Base-by-base conservation (phyloP, 2,888 invertebrate genomes). In the Amorpha juglandis region DNA sequence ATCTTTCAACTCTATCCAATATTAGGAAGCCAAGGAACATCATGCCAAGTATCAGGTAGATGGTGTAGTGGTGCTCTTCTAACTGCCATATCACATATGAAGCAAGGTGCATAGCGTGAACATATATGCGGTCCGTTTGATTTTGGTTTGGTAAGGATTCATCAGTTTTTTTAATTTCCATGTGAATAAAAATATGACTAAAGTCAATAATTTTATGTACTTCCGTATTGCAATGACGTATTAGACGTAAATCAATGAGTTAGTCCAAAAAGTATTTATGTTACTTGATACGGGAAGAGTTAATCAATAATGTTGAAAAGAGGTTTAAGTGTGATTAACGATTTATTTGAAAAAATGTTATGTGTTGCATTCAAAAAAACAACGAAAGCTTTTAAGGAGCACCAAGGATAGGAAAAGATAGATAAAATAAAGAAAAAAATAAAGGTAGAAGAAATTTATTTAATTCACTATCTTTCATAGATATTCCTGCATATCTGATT, bases 31-130 rank as follows among this genome's bases (percentile, higher is more conserved):
- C 8, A 6, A 58, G 19, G 19, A 58, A 58, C 42, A 58, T 42
- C 9, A 58, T 38, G 16, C 19, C 38, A 42, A 58, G 38, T 19
- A 58, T 12, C 1, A 38, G 3, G 19, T 58, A 58, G 1, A 58
- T 19, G 6, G 16, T 58, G 9, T 42, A 42, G 38, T 58, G 19
- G 12, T 58, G 58, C 38, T 58, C 58, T 58, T 58, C 58, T 42
- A 58, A 6, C 11, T 58, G 58, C 58, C 38, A 58, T 11, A 58
- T 35, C 1, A 58, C 4, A 19, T 58, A 58, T 11, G 58, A 58
- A 38, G 38, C 58, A 8, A 42, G 19, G 38, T 58, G 42, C 42
- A 58, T 58, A 16, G 4, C 14, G 9, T 55, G 16, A 19, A 42
- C 58, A 38, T 42, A 58, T 19, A 42, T 42, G 7, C 14, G 3